These are phyloP conservation scores for Actinernus sp. DNA, from an alignment of 92 coral and sea anemone genomes.

Conservation along the genomic window DNA sequence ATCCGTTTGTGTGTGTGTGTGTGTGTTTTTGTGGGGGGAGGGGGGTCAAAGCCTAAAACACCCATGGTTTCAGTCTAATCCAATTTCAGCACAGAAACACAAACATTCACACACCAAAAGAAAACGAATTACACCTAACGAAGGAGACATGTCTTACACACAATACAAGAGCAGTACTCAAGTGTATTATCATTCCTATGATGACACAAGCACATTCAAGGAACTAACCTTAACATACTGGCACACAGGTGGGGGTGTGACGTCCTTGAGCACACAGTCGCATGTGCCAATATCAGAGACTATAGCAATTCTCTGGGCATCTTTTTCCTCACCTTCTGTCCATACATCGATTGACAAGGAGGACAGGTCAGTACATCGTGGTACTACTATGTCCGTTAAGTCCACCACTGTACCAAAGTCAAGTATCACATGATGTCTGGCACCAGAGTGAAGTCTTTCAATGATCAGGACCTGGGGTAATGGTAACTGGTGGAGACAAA, in stretches of 20 bases:
- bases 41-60: too few relatives aligned
- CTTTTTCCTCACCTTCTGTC: conserved; percentile 89
- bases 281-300: conserved; percentile 88
- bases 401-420: conserved; percentile 95
- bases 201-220: too few relatives aligned
- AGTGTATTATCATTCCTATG: too few relatives aligned
- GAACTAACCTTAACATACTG: conserved; percentile 87
- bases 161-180: too few relatives aligned
- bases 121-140: too few relatives aligned
- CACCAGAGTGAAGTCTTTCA: conserved; percentile 97
- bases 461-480: conserved; percentile 87
- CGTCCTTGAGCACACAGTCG: conserved; percentile 85
- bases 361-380: conserved; percentile 89
- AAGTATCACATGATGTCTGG: conserved; percentile 94
- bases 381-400: conserved; percentile 89
- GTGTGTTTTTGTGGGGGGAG: too few relatives aligned
- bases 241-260: conserved; percentile 94
- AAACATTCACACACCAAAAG: too few relatives aligned
- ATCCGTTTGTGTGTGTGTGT: too few relatives aligned
- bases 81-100: too few relatives aligned
- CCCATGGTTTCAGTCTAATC: too few relatives aligned
- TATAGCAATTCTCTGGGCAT: conserved; percentile 87
- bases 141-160: too few relatives aligned
- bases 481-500: too few relatives aligned
- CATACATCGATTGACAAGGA: conserved; percentile 93